Evolutionary conservation across 2,797 vertebrate genomes (phyloP).

Genomic region (Chaetodon trifasciatus): DNA sequence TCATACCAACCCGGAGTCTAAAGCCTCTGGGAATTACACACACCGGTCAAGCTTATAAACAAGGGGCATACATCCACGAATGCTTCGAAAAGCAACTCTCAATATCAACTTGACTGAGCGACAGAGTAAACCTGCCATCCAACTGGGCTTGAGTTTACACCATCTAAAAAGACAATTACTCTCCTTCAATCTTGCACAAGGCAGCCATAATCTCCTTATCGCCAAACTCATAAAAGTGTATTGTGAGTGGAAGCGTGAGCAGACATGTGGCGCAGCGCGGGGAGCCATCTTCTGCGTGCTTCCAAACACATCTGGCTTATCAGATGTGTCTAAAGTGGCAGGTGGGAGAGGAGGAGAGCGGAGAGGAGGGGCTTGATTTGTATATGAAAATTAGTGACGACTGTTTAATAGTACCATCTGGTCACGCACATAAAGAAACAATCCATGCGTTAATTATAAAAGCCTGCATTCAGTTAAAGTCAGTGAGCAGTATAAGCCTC

Average conservation of each 20-base stretch:
- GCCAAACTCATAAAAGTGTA: conserved; percentile 60
- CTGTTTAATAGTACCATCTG: conserved; percentile 47
- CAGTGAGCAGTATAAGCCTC: conserved; percentile 52
- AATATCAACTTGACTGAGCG: neutral
- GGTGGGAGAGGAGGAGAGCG: conserved; percentile 26
- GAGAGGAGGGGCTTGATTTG: conserved; percentile 31
- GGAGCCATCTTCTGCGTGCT: conserved; percentile 36
- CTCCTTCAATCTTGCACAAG: conserved; percentile 49
- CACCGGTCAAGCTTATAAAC: conserved; percentile 7
- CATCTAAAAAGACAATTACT: conserved; percentile 65
- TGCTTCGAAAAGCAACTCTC: conserved; percentile 16
- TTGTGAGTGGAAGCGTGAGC: conserved; percentile 30
- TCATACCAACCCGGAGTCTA: conserved; percentile 28
- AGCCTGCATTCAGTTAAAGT: conserved; percentile 39
- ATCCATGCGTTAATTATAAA: conserved; percentile 53
- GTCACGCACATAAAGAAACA: conserved; percentile 34
- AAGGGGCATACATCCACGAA: conserved; percentile 11
- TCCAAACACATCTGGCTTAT: conserved; percentile 64
- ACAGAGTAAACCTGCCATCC: conserved; percentile 14
- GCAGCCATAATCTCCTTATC: conserved; percentile 71
- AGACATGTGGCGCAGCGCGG: conserved; percentile 33
- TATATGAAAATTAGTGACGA: conserved; percentile 45
- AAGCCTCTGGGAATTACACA: conserved; percentile 28
- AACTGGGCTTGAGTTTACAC: conserved; percentile 27
- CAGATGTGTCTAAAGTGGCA: conserved; percentile 61